Evolutionary conservation across 2,113 vertebrate species (phyloP).

Genomic region (Lepisosteus osseus): DNA sequence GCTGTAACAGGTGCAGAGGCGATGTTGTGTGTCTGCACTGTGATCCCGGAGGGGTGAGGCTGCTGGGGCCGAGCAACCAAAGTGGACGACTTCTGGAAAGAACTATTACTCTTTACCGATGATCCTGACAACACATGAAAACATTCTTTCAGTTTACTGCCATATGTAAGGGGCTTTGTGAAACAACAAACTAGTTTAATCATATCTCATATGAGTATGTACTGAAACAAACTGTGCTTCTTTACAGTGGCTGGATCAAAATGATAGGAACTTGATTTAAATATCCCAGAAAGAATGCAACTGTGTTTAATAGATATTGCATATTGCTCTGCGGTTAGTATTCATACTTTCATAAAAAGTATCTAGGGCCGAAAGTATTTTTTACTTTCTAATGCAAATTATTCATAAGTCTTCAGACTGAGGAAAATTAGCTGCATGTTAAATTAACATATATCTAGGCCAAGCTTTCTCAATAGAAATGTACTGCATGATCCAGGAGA

Average conservation of each 20-base stretch:
- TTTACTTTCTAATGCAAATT: no score
- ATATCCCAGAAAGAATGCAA: no score
- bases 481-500: background rate
- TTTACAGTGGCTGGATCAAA: background rate
- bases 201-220: background rate
- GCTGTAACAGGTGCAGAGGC: conserved; percentile 49
- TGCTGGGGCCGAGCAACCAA: conserved; percentile 44
- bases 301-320: no score
- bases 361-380: no score
- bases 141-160: conserved; percentile 8
- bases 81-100: conserved; percentile 49
- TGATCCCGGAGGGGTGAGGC: conserved; percentile 58
- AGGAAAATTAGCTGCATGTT: no score
- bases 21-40: conserved; percentile 61
- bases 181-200: background rate
- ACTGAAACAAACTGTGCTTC: no score
- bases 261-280: conserved; percentile 8
- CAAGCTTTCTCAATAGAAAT: background rate
- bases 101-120: conserved; percentile 46
- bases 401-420: no score
- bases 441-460: background rate
- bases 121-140: conserved; percentile 45
- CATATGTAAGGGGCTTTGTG: background rate
- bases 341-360: no score
- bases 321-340: no score